These are phyloP conservation scores for Bubo scandiacus DNA, from an alignment of 2,113 vertebrate species.

Conservation along the genomic window DNA sequence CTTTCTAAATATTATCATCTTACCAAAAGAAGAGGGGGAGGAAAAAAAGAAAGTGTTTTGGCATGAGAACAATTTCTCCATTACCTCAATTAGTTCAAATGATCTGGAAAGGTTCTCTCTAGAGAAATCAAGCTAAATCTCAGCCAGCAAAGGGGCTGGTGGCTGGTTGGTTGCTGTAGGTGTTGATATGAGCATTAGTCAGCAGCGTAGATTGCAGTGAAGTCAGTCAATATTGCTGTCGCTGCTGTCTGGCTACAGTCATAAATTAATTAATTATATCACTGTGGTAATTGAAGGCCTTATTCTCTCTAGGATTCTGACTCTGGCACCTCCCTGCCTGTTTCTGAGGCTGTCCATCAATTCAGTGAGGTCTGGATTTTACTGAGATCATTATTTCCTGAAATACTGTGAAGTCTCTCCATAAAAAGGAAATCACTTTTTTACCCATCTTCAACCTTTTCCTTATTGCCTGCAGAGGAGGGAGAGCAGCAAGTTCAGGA, in stretches of 20 bases:
- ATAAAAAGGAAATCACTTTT: not conserved
- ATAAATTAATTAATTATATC: constrained; percentile 72
- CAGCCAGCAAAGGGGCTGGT: constrained; percentile 43
- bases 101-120: constrained; percentile 81
- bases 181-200: constrained; percentile 81
- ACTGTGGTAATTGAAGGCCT: constrained; percentile 44
- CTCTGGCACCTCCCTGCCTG: constrained; percentile 38
- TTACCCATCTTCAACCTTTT: not conserved
- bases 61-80: constrained; percentile 80
- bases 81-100: constrained; percentile 80
- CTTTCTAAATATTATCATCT: constrained; percentile 64
- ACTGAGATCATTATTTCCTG: constrained; percentile 17
- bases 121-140: constrained; percentile 69
- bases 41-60: constrained; percentile 62
- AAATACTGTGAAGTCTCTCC: not conserved
- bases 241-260: constrained; percentile 39
- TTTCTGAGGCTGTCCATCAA: constrained; percentile 46
- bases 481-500: not conserved
- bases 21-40: constrained; percentile 37
- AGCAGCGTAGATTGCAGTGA: constrained; percentile 71
- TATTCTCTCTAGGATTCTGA: constrained; percentile 21
- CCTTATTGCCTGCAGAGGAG: not conserved
- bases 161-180: constrained; percentile 61
- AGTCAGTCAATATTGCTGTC: constrained; percentile 69
- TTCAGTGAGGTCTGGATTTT: not conserved